Base-by-base conservation (phyloP, 2,797 vertebrate species). In the Echeneis naucrates region DNA sequence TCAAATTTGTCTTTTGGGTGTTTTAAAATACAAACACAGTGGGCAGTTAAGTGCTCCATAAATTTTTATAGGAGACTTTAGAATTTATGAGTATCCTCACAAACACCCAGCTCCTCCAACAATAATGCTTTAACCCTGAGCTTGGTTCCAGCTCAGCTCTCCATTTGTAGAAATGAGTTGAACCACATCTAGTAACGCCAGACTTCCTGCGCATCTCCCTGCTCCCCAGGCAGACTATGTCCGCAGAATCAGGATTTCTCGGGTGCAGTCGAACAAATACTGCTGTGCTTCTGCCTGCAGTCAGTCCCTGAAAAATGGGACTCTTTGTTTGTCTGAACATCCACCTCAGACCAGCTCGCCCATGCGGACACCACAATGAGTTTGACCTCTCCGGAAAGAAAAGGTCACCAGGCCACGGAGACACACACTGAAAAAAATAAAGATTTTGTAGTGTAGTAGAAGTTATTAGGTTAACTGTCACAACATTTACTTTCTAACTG, bases 101-200 rank as follows among this genome's bases (percentile, higher is more conserved):
- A 42, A 65, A 24, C 57, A 68, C 44, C 40, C 61, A 73, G 38
- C 63, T 79, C 47, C 27, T 59, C 58, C 14, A 50, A 65, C 48
- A 77, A 37, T 51, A 68, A 72, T 68, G 67, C 57, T 62, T 70
- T 68, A 45, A 68, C 53, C 42, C 32, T 32, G 51, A 51, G 68
- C 69, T 68, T 52, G 56, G 45, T 69, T 80, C 61, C 51, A 75
- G 26, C 45, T 82, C 68, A 63, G 38, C 53, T 54, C 30, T 2
- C 58, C 21, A 14, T 66, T 38, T 38, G 30, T 38, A 51, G 48
- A 81, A 68, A 71, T 45, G 24, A 80, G 81, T 67, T 65, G 53
- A 55, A 57, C 75, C 50, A 53, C 38, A 56, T 74, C 69, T 56
- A 59, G 35, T 8, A 56, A n/a, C 48, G 47, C 57, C 57, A 37